These are phyloP conservation scores for Actinostola sp. DNA, from an alignment of 92 coral and sea anemone genomes.

Conservation along the genomic window DNA sequence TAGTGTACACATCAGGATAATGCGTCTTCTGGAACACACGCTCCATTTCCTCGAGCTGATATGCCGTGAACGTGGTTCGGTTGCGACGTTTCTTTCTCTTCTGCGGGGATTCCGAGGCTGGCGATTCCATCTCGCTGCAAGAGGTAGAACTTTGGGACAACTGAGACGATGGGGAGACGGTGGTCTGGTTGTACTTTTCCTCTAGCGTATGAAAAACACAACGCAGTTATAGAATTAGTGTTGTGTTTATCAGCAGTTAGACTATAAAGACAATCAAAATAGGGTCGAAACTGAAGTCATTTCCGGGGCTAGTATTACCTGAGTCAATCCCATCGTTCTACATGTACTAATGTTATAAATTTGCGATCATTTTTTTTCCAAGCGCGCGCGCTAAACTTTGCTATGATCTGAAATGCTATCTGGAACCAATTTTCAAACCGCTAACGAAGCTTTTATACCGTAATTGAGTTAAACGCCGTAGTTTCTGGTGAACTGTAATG, in stretches of 20 bases:
- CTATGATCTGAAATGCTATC: not conserved
- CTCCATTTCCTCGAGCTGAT: conserved; percentile 98
- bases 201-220: conserved; percentile 9
- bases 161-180: conserved; percentile 48
- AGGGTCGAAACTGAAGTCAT: conserved; percentile 29
- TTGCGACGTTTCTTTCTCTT: conserved; percentile 98
- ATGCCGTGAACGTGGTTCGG: conserved; percentile 98
- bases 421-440: not conserved
- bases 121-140: conserved; percentile 87
- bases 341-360: not conserved
- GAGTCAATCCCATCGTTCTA: not conserved
- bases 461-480: conserved; percentile 6
- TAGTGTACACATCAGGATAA: conserved; percentile 97
- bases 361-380: not conserved
- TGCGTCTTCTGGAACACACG: conserved; percentile 98
- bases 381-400: not conserved
- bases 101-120: conserved; percentile 77
- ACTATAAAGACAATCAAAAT: not conserved
- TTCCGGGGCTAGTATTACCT: conserved; percentile 51
- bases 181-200: conserved; percentile 37
- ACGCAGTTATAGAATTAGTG: conserved; percentile 45
- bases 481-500: not conserved
- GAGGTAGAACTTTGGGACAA: conserved; percentile 69
- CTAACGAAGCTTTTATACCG: not conserved
- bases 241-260: conserved; percentile 3